Evolutionary conservation across 2,797 vertebrate genomes (phyloP), one percentile per base, ranked within the genome.

Genomic region (Austrolebias charrua): DNA sequence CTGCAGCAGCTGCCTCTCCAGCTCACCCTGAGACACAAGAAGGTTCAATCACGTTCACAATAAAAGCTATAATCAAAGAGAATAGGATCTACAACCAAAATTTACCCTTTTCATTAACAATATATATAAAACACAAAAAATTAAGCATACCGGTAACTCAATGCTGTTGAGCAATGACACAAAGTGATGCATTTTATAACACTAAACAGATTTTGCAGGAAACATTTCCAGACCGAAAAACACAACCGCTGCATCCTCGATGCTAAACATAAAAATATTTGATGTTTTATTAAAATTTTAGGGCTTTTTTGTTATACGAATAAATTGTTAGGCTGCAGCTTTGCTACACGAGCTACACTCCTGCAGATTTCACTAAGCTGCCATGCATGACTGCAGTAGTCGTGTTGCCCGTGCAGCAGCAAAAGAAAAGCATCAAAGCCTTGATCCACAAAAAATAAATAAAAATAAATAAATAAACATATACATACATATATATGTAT

Each of bases 1-100:
- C 84, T 96, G 95, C 47, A 96, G 92, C 43, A 96, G 90, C 87
- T 96, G 95, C 54, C 90, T 92, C 85, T 96, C 95, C 79, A 96
- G 91, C 83, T 96, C 95, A 2, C 95, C 95, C 95, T 96, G 85
- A 51, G 55, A 76, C 49, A 82, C 61, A 81, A 33, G 79, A 47
- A 61, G 81, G 56, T 56, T 19, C 58, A 35, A 66, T 86, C 47
- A 85, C 67, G 53, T 45, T 66, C 24, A 59, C 40, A 50, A 20
- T 33, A 31, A 40, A 43, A n/a, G 40, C 19, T 49, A 73, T 56
- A 12, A 40, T 40, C 38, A 40, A 12, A 40, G 11, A 12, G 55
- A 60, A 35, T 19, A 6, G 45, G 56, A 20, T 70, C 53, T n/a
- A 53, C 3, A 28, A 38, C 33, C 33, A 35, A 35, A 35, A 35